Evolutionary conservation across 1,140 invertebrate genomes (phyloP), one percentile per base, ranked within the genome.

Genomic region (Orius insidiosus): DNA sequence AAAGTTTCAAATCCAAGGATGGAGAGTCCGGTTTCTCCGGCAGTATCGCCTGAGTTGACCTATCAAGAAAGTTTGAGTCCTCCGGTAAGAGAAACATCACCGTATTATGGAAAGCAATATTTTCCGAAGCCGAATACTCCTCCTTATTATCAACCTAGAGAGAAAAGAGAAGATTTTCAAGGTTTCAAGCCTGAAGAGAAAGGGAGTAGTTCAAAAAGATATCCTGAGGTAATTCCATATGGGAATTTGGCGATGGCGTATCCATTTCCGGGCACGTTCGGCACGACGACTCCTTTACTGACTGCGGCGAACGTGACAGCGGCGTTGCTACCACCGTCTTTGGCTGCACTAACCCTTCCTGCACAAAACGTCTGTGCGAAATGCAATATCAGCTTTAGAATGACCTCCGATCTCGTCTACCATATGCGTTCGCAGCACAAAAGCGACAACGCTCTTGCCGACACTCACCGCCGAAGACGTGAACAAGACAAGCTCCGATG

Each of bases 341-440:
- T 90, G 0, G 76, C 83, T 0, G 74, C 89, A 0, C 67, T 85
- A 37, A 80, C 80, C 2, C 65, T 94, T 46, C 85, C 86, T 5
- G 83, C 88, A 2, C 90, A 95, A 58, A 98, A 98, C 62, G 87
- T 95, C 53, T 97, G 93, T 60, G 93, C 92, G 40, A 96, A 96
- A 65, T 98, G 92, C 66, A 96, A 93, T 61, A 80, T 95, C 36
- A 88, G 85, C 37, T 98, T 98, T 58, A 69, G 92, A 32, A 96
- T 98, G 90, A 98, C 93, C 16, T 94, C 88, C 15, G 93, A 98
- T 58, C 66, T 98, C 36, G 93, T 98, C 9, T 96, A 97, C 60
- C 93, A 98, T 59, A 97, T 98, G 92, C 67, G 92, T 15, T 89
- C 85, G 0, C 87, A 93, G 60, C 88, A 94, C 61, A 92, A 92